Conservation (phyloP, 2,113 vertebrate genomes). For the Tauraco erythrolophus region DNA sequence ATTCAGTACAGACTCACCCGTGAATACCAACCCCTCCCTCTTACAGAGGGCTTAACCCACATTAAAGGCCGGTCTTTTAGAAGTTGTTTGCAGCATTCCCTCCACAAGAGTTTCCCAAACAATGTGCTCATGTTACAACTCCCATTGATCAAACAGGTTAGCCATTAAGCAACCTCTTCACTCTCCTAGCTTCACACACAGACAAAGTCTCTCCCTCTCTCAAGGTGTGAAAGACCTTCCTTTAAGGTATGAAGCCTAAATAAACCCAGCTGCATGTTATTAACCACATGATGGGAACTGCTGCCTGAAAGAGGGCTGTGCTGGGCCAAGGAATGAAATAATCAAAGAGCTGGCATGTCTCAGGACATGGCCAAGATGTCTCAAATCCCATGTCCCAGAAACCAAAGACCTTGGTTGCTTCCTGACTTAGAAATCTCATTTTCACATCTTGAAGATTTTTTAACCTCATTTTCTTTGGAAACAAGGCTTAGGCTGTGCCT, state of each 20-base stretch:
- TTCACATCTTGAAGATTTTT: not conserved
- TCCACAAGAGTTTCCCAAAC: constrained; percentile 2
- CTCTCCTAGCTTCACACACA: not conserved
- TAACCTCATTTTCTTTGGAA: not conserved
- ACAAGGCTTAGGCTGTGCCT: not conserved
- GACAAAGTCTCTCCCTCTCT: not conserved
- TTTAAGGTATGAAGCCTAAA: constrained; percentile 4
- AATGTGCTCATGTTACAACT: not conserved
- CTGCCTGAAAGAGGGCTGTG: not conserved
- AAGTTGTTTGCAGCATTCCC: constrained; percentile 17
- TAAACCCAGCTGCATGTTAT: not conserved
- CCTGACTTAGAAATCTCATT: not conserved
- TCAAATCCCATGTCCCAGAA: not conserved
- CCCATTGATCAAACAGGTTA: not conserved
- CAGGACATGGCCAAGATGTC: not conserved
- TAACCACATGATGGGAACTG: not conserved
- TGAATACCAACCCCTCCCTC: not conserved
- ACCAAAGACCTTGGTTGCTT: not conserved
- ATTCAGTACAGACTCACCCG: not conserved
- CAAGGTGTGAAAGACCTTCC: not conserved
- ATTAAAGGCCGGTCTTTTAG: constrained; percentile 2
- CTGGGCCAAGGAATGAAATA: not conserved
- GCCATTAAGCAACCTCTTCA: not conserved
- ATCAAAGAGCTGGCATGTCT: not conserved
- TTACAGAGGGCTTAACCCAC: not conserved